Conservation (phyloP, 30 jellyfish, hydroid and myxozoan species). For the Aurelia sp. region DNA sequence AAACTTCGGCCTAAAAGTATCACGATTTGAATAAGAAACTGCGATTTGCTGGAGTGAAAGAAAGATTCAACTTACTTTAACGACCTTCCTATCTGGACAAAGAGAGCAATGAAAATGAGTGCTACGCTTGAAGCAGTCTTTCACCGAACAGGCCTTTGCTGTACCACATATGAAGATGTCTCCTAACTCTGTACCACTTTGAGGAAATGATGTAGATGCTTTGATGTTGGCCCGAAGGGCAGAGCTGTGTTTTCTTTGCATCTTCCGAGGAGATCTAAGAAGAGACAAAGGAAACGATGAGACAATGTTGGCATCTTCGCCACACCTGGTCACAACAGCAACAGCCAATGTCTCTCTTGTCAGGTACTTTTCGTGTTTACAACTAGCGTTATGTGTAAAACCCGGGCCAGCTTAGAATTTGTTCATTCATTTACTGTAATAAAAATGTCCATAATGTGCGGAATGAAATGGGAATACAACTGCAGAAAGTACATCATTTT, state of each 20-base stretch:
- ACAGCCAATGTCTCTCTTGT: conserved; percentile 81
- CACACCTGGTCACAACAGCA: conserved; percentile 90
- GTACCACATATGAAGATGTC: conserved; percentile 72
- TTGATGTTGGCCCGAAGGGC: conserved; percentile 59
- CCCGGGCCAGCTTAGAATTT: conserved; percentile 44
- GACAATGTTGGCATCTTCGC: conserved; percentile 85
- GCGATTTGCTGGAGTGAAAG: neutral
- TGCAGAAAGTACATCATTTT: too few species aligned
- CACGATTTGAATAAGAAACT: conserved; percentile 11
- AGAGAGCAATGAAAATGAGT: conserved; percentile 79
- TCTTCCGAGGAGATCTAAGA: conserved; percentile 57
- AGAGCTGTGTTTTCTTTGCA: conserved; percentile 66
- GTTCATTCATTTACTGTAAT: conserved; percentile 15
- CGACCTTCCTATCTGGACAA: conserved; percentile 70
- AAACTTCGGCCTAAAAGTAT: neutral
- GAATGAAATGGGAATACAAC: too few species aligned
- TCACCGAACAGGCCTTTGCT: conserved; percentile 81
- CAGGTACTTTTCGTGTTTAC: conserved; percentile 76
- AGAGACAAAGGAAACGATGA: conserved; percentile 76
- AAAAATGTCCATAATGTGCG: neutral
- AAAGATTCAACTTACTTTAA: conserved; percentile 57
- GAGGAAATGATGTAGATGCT: conserved; percentile 56
- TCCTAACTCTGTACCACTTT: conserved; percentile 63
- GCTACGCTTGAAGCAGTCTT: conserved; percentile 78
- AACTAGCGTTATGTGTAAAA: conserved; percentile 36